These are phyloP conservation scores for Pyrrhia umbra DNA, from an alignment of 2,888 invertebrate genomes.

Conservation along the genomic window DNA sequence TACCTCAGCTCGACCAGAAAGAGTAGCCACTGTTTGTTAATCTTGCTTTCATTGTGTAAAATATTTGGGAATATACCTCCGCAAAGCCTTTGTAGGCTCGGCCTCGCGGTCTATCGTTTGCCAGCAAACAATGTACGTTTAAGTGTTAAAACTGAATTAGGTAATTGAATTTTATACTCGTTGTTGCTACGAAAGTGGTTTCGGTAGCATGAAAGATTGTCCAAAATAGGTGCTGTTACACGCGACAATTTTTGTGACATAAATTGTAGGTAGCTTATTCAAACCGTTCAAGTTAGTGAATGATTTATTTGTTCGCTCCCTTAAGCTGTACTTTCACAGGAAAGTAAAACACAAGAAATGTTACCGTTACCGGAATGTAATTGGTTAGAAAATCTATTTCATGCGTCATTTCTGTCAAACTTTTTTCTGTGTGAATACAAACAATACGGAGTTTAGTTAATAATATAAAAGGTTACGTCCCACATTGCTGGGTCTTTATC, in stretches of 20 bases:
- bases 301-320: constrained; percentile 47
- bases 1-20: constrained; percentile 79
- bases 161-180: constrained; percentile 62
- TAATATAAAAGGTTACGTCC: constrained; percentile 49
- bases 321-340: constrained; percentile 38
- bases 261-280: constrained; percentile 27
- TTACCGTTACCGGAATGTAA: constrained; percentile 51
- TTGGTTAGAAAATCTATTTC: constrained; percentile 56
- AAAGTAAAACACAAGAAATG: constrained; percentile 55
- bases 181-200: constrained; percentile 48
- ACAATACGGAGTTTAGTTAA: constrained; percentile 49
- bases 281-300: constrained; percentile 46
- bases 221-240: constrained; percentile 36
- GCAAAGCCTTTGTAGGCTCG: constrained; percentile 63
- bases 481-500: constrained; percentile 62
- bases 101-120: constrained; percentile 58
- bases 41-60: constrained; percentile 85
- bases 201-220: constrained; percentile 51
- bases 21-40: constrained; percentile 86
- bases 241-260: constrained; percentile 52
- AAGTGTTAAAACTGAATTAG: constrained; percentile 65
- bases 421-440: constrained; percentile 43
- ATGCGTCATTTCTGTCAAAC: constrained; percentile 54
- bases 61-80: constrained; percentile 75
- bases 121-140: constrained; percentile 60